Base-by-base conservation (phyloP, 2,113 vertebrate species). In the Aythya baeri region DNA sequence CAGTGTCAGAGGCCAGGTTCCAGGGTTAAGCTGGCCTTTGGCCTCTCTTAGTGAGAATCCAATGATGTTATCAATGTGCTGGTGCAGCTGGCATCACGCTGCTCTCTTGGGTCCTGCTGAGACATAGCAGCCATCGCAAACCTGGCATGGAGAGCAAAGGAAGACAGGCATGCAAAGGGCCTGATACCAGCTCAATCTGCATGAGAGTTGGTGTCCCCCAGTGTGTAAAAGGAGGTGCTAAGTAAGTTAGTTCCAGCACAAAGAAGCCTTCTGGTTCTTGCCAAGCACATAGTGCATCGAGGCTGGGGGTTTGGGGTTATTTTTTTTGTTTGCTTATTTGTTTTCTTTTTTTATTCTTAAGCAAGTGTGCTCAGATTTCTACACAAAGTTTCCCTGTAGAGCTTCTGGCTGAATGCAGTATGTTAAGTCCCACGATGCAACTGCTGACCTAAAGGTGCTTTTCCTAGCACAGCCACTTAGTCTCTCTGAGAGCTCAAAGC, bases 401-500 rank as follows among this genome's bases (percentile, higher is more conserved):
- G 31, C 25, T 80, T 86, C 77, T 95, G 67, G 20, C 44, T 85
- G 22, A 57, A 67, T 18, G 21, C n/a, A 74, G 31, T 61, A 9
- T 54, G 11, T 76, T 50, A 74, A 92, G 17, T 65, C 61, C 23
- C 50, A 10, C 41, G 82, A 17, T 50, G 41, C 36, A 66, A 70
- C 88, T 83, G 32, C 75, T 65, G 44, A 66, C 77, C 70, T 5
- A 8, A 91, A 93, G 72, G 81, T 94, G 54, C 25, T 87, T 94
- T 94, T 87, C 62, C 36, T 86, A 80, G 52, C 62, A 65, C 49
- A 62, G 43, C n/a, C 70, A 65, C 70, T 94, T 74, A 74, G 75
- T 66, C n/a, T 89, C 34, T 62, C 8, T 49, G 43, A 83, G 71
- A 87, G 41, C 86, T 92, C 55, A 96, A 95, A 93, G 77, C 93